These are phyloP conservation scores for Gorilla gorilla DNA, from an alignment of 2,113 vertebrate genomes.

Conservation along the genomic window DNA sequence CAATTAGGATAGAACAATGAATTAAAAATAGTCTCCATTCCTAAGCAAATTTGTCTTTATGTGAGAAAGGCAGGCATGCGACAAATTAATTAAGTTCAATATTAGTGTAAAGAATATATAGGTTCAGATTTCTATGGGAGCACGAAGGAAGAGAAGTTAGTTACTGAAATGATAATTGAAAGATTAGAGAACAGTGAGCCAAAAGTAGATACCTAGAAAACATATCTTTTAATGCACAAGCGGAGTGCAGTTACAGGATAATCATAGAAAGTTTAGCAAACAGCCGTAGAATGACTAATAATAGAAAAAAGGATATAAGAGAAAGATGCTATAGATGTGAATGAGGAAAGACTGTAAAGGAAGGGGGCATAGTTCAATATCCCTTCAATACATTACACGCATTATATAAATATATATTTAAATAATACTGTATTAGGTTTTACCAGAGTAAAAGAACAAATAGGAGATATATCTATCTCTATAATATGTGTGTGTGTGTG, in stretches of 20 bases:
- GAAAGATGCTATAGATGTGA: not conserved
- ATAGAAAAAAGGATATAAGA: not conserved
- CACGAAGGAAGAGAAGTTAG: not conserved
- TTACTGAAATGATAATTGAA: not conserved
- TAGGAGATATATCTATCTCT: accelerated
- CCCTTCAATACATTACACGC: not conserved
- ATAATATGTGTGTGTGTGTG: not conserved
- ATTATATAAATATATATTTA: not conserved
- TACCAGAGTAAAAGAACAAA: not conserved
- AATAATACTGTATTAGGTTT: not conserved
- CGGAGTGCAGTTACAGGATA: not conserved
- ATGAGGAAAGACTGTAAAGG: not conserved
- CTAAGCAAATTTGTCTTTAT: not conserved
- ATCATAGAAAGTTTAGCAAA: not conserved
- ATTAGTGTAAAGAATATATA: not conserved
- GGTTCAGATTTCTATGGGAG: not conserved
- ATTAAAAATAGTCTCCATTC: not conserved
- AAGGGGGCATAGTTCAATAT: not conserved
- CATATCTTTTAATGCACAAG: not conserved
- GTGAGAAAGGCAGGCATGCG: not conserved
- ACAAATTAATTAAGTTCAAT: not conserved
- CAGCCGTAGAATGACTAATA: not conserved
- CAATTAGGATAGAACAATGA: not conserved
- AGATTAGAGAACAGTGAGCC: not conserved
- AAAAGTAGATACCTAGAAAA: not conserved